Conservation (phyloP, 2,888 invertebrate species). For the Drosophila lutescens region DNA sequence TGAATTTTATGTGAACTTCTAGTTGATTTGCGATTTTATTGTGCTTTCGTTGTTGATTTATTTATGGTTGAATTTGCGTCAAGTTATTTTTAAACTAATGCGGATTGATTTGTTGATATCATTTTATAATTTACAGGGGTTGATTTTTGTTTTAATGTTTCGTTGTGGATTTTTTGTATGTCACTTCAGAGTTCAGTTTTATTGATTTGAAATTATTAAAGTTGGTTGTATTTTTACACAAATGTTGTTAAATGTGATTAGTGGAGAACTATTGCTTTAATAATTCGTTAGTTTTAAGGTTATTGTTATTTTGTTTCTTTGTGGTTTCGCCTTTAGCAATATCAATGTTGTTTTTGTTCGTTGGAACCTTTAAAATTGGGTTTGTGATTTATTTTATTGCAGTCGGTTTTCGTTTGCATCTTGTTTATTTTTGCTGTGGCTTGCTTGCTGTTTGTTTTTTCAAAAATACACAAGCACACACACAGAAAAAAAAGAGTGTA, state of each 20-base stretch:
- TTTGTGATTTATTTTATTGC: slow-evolving; percentile 29
- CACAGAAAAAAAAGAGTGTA: slow-evolving; percentile 1
- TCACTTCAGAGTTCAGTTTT: not conserved
- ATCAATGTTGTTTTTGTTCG: not conserved
- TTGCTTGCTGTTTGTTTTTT: slow-evolving; percentile 12
- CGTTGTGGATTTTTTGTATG: not conserved
- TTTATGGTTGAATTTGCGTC: not conserved
- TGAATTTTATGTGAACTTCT: too few species aligned
- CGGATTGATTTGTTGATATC: not conserved
- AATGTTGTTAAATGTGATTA: too few species aligned
- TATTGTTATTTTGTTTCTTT: not conserved
- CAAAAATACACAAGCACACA: slow-evolving; percentile 16
- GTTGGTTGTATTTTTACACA: not conserved
- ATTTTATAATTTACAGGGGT: not conserved
- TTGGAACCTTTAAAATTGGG: not conserved
- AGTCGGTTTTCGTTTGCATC: not conserved
- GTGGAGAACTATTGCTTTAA: too few species aligned
- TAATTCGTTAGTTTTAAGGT: too few species aligned
- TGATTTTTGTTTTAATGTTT: not conserved
- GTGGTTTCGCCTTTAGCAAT: not conserved
- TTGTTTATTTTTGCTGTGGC: slow-evolving; percentile 25
- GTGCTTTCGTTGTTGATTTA: not conserved
- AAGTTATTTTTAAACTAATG: not conserved
- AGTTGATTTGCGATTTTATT: not conserved
- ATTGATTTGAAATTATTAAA: not conserved